Evolutionary conservation across 1,140 invertebrate genomes (phyloP).

Genomic region (Solen grandis): DNA sequence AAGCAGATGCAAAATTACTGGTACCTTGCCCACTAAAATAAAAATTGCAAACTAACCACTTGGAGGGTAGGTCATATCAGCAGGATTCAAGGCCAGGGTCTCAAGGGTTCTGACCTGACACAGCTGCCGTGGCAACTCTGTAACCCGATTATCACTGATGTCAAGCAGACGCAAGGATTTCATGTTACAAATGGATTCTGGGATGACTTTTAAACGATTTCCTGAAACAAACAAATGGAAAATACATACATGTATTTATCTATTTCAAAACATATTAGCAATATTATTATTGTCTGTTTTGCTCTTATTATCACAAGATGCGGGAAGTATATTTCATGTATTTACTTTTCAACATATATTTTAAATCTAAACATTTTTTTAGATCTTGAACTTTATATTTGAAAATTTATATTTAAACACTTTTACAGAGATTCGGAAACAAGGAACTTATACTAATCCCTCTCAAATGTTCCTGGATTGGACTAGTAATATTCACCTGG

Average conservation of each 20-base stretch:
- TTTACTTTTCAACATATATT: not conserved
- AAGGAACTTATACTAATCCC: too few species aligned
- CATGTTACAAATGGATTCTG: conserved; percentile 71
- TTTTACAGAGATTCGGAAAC: too few species aligned
- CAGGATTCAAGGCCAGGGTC: conserved; percentile 84
- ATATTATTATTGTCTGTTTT: too few species aligned
- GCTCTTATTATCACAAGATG: not conserved
- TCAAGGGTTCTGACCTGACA: conserved; percentile 69
- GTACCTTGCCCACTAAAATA: too few species aligned
- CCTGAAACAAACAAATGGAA: conserved; percentile 60
- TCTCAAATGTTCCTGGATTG: too few species aligned
- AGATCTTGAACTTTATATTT: too few species aligned
- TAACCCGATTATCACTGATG: conserved; percentile 67
- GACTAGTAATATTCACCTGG: not conserved
- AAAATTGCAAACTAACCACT: conserved; percentile 70
- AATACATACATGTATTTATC: too few species aligned
- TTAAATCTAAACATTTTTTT: not conserved
- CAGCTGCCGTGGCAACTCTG: conserved; percentile 61
- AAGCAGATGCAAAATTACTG: too few species aligned
- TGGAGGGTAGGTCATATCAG: conserved; percentile 86
- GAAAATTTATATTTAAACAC: too few species aligned
- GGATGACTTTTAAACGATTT: conserved; percentile 76
- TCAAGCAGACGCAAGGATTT: conserved; percentile 67
- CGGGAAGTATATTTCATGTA: not conserved
- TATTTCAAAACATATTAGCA: too few species aligned